phyloP scores from a whole-genome alignment of 2,113 vertebrate genomes.

The Pelusios castaneus region DNA sequence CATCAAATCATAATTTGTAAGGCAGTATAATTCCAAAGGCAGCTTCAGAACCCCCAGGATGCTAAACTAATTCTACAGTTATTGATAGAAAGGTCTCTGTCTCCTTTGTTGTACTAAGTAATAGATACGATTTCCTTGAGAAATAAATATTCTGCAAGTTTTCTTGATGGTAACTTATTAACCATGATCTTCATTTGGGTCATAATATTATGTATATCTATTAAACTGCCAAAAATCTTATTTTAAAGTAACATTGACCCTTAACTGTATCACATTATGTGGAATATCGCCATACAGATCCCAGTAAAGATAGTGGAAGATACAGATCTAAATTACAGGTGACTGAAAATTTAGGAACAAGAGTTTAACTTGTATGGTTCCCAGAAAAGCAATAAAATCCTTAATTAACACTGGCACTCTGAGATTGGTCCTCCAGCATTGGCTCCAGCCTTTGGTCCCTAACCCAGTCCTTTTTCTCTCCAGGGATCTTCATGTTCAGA shows the following conservation, averaged over 20 bases:
- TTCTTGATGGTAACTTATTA: conserved; percentile 41
- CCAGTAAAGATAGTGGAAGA: not conserved
- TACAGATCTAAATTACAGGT: not conserved
- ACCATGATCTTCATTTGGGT: conserved; percentile 12
- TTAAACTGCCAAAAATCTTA: not conserved
- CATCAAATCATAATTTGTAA: conserved; percentile 32
- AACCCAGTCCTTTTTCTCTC: not conserved
- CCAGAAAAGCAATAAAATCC: not conserved
- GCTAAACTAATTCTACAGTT: conserved; percentile 1
- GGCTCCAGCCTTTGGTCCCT: not conserved
- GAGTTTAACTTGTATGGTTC: not conserved
- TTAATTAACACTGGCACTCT: not conserved
- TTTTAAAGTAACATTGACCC: not conserved
- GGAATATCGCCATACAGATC: not conserved
- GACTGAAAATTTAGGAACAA: not conserved
- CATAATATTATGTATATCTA: conserved; percentile 20
- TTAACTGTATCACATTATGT: not conserved
- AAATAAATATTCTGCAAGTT: conserved; percentile 48
- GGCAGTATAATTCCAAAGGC: conserved; percentile 11
- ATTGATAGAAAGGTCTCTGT: conserved; percentile 17
- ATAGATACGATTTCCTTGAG: conserved; percentile 23
- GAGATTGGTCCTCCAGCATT: not conserved
- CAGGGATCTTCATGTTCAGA: not conserved
- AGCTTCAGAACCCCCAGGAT: conserved; percentile 31
- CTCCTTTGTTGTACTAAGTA: conserved; percentile 34